Conservation (phyloP, 2,113 vertebrate genomes). For the sheep (Ovis aries) region DNA sequence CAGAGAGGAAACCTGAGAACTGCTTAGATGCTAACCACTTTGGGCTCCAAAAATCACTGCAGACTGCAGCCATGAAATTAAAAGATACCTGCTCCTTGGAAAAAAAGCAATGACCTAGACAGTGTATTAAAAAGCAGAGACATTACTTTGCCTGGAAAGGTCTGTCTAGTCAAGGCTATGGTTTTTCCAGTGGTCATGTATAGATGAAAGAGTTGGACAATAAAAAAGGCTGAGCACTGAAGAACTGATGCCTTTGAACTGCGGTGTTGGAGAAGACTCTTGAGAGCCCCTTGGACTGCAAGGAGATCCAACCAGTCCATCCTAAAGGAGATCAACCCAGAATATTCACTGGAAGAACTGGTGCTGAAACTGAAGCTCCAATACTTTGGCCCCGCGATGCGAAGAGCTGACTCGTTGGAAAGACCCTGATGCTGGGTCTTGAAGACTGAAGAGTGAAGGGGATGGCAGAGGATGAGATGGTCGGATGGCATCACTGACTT, state of each 20-base stretch:
- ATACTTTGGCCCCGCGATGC: not conserved
- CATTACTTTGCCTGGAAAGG: not conserved
- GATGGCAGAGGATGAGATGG: not conserved
- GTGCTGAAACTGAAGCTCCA: not conserved
- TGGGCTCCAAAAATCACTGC: not conserved
- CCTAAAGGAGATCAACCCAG: not conserved
- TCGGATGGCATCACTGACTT: not conserved
- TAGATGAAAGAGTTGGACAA: not conserved
- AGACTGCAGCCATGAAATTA: not conserved
- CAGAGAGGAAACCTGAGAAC: not conserved
- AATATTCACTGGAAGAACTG: not conserved
- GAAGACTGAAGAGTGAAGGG: not conserved
- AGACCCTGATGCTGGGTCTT: not conserved
- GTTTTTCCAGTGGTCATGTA: not conserved
- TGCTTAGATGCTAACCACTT: not conserved
- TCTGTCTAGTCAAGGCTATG: not conserved
- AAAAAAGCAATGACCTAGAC: not conserved
- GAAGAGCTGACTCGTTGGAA: accelerated
- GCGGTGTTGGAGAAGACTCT: not conserved
- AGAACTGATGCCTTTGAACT: not conserved
- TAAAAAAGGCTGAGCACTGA: not conserved
- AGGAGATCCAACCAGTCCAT: not conserved
- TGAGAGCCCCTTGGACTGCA: not conserved
- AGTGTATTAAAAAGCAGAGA: not conserved
- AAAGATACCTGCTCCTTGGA: not conserved